phyloP scores from a whole-genome alignment of 1,140 invertebrate genomes.

The Drosophila varians region DNA sequence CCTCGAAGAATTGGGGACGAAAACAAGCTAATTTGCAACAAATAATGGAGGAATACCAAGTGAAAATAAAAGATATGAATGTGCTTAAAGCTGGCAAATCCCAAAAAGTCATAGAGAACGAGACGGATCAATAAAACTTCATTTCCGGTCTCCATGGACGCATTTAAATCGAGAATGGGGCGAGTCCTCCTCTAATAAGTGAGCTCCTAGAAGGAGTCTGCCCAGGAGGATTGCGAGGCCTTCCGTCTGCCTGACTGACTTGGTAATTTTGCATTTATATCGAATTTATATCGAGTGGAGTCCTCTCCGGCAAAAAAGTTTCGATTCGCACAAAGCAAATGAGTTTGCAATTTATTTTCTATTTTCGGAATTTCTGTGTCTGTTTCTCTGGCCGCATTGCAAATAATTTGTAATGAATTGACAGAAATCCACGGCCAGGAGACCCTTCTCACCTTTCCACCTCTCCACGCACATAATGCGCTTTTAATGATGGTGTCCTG shows the following conservation, averaged over 20 bases:
- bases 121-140: conserved; percentile 21
- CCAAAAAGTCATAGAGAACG: neutral
- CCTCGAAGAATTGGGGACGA: neutral
- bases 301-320: conserved; percentile 44
- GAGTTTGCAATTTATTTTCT: conserved; percentile 73
- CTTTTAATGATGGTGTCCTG: conserved; percentile 61
- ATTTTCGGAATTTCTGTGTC: conserved; percentile 8
- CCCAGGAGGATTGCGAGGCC: conserved; percentile 13
- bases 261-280: conserved; percentile 45
- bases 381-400: conserved; percentile 26
- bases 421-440: conserved; percentile 54
- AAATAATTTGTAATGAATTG: conserved; percentile 78
- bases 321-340: conserved; percentile 61
- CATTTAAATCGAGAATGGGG: conserved; percentile 53
- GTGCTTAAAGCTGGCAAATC: conserved; percentile 7
- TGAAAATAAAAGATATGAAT: neutral
- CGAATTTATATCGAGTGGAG: conserved; percentile 56
- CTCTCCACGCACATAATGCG: conserved; percentile 53
- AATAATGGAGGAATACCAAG: neutral
- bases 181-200: neutral
- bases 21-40: conserved; percentile 5
- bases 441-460: conserved; percentile 16
- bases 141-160: conserved; percentile 65
- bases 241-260: conserved; percentile 51
- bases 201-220: conserved; percentile 26